Evolutionary conservation across 2,797 vertebrate genomes (phyloP), one percentile per base, ranked within the genome.

Genomic region (Babyrousa celebensis): DNA sequence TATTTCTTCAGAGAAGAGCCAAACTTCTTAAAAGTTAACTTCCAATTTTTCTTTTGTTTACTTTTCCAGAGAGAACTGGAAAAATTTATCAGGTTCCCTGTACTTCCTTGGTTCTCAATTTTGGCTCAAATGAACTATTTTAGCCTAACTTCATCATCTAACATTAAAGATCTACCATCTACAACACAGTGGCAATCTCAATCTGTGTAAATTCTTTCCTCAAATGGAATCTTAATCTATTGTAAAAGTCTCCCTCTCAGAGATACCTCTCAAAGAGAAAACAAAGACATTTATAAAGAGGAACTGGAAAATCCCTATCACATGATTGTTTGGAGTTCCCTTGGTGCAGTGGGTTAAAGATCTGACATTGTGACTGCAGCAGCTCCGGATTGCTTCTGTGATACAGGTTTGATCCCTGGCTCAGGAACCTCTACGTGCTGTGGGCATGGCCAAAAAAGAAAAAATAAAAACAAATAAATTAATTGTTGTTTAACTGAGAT

Each of bases 1-100:
- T 82, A 85, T 82, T 82, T 78, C n/a, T 75, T 89, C 27, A 89
- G 72, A 83, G 27, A 90, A 96, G 67, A 2, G 2, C 18, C 43
- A 48, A 23, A n/a, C 60, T 79, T 2, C n/a, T 86, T 85, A 70
- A 85, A 52, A 36, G 17, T 16, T 82, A 63, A 70, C 21, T 67
- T 93, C 10, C 48, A 84, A 14, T 10, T 88, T 92, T 87, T 18
- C 0, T 40, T 96, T 80, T 88, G 29, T 23, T 94, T 25, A 29
- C 67, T 93, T 87, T 80, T 74, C 9, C 75, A 29, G 6, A 29
- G n/a, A 68, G 10, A 1, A 2, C 17, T 62, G 14, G 8, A 29
- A 68, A 54, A 6, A n/a, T 52, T 86, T 84, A 1, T 54, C 32
- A 63, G n/a, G 2, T 65, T 29, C 0, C 16, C 1, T 48, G 14